Conservation (phyloP, 2,888 invertebrate genomes). For the Toxonevra muliebris region DNA sequence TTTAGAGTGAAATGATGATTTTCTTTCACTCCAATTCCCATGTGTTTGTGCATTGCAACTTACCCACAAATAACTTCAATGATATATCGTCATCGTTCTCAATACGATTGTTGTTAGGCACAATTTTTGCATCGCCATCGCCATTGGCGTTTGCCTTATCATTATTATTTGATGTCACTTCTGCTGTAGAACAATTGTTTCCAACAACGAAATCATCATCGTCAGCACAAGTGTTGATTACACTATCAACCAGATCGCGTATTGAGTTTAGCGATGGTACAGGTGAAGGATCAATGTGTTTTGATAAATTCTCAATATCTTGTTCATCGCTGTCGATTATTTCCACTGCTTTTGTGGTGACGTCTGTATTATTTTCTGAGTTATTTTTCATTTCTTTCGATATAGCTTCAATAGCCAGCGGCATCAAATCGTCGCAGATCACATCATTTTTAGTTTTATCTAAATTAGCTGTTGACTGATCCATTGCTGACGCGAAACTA, state of each 20-base stretch:
- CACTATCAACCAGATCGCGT: constrained; percentile 9
- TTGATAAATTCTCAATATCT: neutral
- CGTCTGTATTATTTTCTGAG: neutral
- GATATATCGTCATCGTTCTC: constrained; percentile 30
- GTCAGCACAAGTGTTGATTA: constrained; percentile 15
- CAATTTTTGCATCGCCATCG: constrained; percentile 5
- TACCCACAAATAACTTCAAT: constrained; percentile 41
- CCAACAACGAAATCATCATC: neutral
- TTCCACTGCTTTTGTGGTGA: neutral
- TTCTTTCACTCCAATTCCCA: constrained; percentile 6
- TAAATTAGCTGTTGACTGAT: neutral
- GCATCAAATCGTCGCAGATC: neutral
- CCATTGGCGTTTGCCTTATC: constrained; percentile 10
- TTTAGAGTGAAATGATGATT: too few relatives aligned
- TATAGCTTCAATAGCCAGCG: neutral
- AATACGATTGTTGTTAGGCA: neutral
- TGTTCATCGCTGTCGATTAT: neutral
- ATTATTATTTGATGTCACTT: neutral
- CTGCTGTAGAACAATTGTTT: constrained; percentile 2
- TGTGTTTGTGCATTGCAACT: neutral
- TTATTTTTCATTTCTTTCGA: neutral
- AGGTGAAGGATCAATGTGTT: constrained; percentile 9
- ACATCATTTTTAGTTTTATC: neutral
- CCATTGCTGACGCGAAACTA: constrained; percentile 19
- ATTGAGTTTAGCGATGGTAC: constrained; percentile 16